Base-by-base conservation (phyloP, 2,113 vertebrate species). In the Motacilla alba region DNA sequence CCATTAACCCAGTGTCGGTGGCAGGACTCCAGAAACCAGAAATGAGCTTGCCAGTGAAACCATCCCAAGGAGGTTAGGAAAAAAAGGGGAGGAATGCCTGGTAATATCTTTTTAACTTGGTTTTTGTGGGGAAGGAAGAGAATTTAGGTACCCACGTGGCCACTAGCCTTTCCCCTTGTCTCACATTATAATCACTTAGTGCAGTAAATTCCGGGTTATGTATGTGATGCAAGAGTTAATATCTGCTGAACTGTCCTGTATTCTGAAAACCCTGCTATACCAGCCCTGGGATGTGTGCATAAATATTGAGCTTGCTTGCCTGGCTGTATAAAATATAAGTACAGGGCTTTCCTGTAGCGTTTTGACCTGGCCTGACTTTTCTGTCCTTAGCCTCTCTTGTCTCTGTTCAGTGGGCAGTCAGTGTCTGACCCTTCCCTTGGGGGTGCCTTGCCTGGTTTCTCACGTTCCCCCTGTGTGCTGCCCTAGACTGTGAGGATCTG, bases 41-140 rank as follows among this genome's bases (percentile, higher is more conserved):
- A 49, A 99, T 99, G 98, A 98, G 98, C 86, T 98, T 99, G 85
- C 99, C 99, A 14, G 98, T 99, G 96, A 99, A 98, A 95, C 97
- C 98, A 39, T 98, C 98, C 80, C 98, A 99, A 97, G 99, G 98
- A 98, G 99, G 99, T 97, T 98, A 99, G 98, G 87, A 64, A 18
- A 64, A 90, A 95, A 95, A 85, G 13, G 47, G 90, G 81, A 91
- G 94, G 12, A 76, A 84, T 82, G 13, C 7, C n/a, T 80, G 30
- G 12, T 59, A 16, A 28, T 74, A 6, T 75, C n/a, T 58, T 73
- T 15, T 2, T n/a, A 64, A 27, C 7, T 72, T 44, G 17, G 9
- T 49, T 76, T 59, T 13, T 58, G 26, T 76, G 74, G 35, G 64
- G 62, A 52, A 91, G 41, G 58, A 63, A 64, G 79, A 83, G n/a